phyloP scores from a whole-genome alignment of 2,797 vertebrate genomes.

The Falco cherrug region DNA sequence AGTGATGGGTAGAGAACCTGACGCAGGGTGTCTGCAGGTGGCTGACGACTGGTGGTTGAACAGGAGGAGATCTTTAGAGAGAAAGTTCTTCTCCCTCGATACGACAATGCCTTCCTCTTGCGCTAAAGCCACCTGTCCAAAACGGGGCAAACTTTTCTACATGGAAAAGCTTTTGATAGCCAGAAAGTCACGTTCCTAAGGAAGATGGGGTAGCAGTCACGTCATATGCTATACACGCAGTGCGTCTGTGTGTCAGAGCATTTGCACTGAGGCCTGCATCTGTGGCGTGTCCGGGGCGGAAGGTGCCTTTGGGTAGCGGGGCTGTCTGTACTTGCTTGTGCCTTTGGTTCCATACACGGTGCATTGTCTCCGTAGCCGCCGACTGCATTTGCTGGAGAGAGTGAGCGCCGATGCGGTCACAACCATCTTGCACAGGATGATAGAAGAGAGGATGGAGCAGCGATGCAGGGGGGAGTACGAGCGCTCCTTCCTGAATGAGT shows the following conservation, averaged over 20 bases:
- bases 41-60: not conserved
- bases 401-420: conserved; percentile 93
- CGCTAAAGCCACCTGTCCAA: not conserved
- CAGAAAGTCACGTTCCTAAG: not conserved
- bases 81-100: not conserved
- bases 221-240: fast-evolving
- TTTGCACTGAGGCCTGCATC: not conserved
- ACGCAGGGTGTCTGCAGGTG: not conserved
- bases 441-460: conserved; percentile 93
- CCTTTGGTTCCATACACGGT: fast-evolving
- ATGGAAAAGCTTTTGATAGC: not conserved
- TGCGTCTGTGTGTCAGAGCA: fast-evolving
- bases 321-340: not conserved
- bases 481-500: conserved; percentile 90
- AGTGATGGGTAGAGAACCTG: not conserved
- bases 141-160: not conserved
- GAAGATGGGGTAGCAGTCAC: not conserved
- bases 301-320: not conserved
- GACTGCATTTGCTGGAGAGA: conserved; percentile 89
- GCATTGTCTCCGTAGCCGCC: conserved; percentile 73
- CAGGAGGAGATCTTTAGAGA: not conserved
- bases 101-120: not conserved
- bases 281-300: not conserved
- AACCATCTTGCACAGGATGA: conserved; percentile 90
- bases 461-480: conserved; percentile 94